Percentiles rank a stretch among this genome's conserved stretches.
Evolutionary conservation across 2,797 vertebrate genomes (phyloP).

Genomic region (Telmatherina bonti): DNA sequence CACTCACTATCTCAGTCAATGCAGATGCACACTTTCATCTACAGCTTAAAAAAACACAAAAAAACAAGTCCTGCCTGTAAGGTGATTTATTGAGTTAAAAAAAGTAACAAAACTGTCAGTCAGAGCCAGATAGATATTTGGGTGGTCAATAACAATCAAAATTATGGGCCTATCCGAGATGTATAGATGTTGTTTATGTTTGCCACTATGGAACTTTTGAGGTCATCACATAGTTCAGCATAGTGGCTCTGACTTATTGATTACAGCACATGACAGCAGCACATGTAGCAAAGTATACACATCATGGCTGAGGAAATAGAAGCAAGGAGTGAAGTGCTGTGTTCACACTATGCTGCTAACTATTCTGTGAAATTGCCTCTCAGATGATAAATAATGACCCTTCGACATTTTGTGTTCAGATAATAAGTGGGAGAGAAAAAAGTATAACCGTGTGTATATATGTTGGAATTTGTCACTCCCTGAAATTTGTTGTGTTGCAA

Average conservation of each 20-base stretch:
- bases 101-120: neutral
- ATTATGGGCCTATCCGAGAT: neutral
- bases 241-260: neutral
- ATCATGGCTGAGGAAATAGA: neutral
- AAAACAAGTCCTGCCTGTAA: neutral
- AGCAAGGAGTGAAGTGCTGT: neutral
- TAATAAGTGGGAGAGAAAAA: neutral
- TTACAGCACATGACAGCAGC: neutral
- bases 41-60: constrained; percentile 2
- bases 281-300: neutral
- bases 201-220: neutral
- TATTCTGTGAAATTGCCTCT: neutral
- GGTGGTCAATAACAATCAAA: neutral
- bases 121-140: neutral
- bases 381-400: neutral
- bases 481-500: neutral
- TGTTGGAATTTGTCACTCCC: neutral
- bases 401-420: neutral
- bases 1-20: constrained; percentile 22
- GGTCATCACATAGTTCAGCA: neutral
- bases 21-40: constrained; percentile 52
- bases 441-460: neutral
- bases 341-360: neutral
- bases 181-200: neutral
- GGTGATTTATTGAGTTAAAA: neutral